Conservation (phyloP, 2,797 vertebrate species). For the Aeoliscus strigatus region DNA sequence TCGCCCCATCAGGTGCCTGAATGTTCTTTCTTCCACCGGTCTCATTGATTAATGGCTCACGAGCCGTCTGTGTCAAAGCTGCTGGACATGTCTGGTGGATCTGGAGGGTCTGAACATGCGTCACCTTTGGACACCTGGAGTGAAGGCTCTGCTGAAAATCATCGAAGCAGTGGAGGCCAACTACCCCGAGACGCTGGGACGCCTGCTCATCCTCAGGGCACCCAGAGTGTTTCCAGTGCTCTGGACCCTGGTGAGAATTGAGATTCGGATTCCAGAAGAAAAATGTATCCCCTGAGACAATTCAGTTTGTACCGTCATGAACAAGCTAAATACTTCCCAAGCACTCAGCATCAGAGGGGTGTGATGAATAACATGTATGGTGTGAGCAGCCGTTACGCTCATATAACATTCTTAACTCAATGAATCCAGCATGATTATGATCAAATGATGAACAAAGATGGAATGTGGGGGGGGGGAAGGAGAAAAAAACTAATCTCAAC, state of each 20-base stretch:
- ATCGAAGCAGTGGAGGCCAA: slow-evolving; percentile 93
- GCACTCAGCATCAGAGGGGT: no score
- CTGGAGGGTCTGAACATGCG: slow-evolving; percentile 94
- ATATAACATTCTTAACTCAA: neutral
- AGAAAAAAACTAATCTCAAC: slow-evolving; percentile 9
- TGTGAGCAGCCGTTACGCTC: no score
- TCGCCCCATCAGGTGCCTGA: slow-evolving; percentile 83
- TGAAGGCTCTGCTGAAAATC: slow-evolving; percentile 87
- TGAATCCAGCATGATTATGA: slow-evolving; percentile 2
- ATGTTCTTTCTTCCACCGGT: neutral
- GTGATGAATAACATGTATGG: no score
- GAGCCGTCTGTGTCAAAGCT: slow-evolving; percentile 60
- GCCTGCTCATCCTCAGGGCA: slow-evolving; percentile 86
- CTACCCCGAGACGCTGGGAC: slow-evolving; percentile 90
- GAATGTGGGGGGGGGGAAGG: slow-evolving; percentile 6
- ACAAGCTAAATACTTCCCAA: no score
- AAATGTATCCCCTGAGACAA: no score
- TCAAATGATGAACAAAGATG: slow-evolving; percentile 12
- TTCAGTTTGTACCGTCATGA: no score
- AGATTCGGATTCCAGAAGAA: no score
- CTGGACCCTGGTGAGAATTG: slow-evolving; percentile 87
- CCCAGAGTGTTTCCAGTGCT: slow-evolving; percentile 91
- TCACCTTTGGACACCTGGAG: slow-evolving; percentile 90
- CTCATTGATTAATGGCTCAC: neutral
- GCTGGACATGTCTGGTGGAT: slow-evolving; percentile 93